Evolutionary conservation across 2,797 vertebrate genomes (phyloP), one percentile per base, ranked within the genome.

Genomic region (Notolepis coatsorum): DNA sequence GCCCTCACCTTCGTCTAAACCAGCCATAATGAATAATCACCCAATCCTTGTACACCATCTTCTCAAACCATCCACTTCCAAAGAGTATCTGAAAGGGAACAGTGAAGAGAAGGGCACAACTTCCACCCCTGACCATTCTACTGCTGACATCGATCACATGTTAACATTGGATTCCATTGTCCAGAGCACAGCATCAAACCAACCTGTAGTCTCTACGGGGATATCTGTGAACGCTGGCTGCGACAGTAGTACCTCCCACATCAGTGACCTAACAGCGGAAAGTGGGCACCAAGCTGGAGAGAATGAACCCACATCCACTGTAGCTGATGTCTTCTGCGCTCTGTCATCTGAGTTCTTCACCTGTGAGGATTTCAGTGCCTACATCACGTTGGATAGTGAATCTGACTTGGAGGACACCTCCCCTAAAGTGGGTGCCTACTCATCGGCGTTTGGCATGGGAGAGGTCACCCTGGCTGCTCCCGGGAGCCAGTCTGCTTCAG

Each of bases 141-240:
- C n/a, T n/a, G n/a, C 13, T 42, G 3, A 23, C 2, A n/a, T 17
- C 37, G 5, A 3, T n/a, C 12, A n/a, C 2, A n/a, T n/a, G n/a
- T n/a, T n/a, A n/a, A n/a, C n/a, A n/a, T n/a, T n/a, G n/a, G 4
- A 5, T 24, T 50, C 7, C 30, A 42, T 41, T 25, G 18, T 35
- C 1, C 15, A 3, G 33, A 39, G 41, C 41, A 25, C 71, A 3
- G 12, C 37, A 28, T 8, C 43, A 20, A 8, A 57, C 15, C 10
- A 0, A 50, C 63, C 12, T 46, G 33, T 9, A 8, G 21, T n/a
- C 17, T 13, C n/a, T 35, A 12, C 58, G 9, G 42, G 62, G 18
- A 60, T 60, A 10, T 64, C 75, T 45, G 75, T 87, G 5, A 77
- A 85, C 65, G 86, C 80, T 0, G 71, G 77, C 43, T 84, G 78